Percentiles rank a stretch among this genome's conserved stretches.
Conservation (phyloP, 2,113 vertebrate genomes). For the Vimba vimba region DNA sequence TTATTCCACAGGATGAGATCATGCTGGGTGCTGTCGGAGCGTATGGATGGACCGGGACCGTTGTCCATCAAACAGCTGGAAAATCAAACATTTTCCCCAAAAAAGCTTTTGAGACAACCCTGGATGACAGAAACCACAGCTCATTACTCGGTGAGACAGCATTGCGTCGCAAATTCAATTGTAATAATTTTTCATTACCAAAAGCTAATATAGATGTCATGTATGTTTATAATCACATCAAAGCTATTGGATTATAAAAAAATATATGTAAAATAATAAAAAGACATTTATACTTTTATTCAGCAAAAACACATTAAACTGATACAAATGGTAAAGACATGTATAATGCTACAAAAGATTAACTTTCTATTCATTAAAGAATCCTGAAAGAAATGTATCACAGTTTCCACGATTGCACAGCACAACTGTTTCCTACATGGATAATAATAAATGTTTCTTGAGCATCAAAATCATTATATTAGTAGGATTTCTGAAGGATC, state of each 20-base stretch:
- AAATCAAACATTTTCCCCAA: constrained; percentile 74
- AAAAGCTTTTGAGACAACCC: constrained; percentile 78
- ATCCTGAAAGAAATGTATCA: neutral
- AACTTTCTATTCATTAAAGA: neutral
- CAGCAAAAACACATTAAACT: neutral
- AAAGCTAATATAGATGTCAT: neutral
- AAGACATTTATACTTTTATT: neutral
- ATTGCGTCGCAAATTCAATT: neutral
- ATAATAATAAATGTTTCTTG: neutral
- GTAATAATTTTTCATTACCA: neutral
- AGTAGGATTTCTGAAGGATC: neutral
- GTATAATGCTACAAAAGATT: neutral
- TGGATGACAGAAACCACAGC: constrained; percentile 84
- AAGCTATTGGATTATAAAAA: neutral
- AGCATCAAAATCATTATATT: neutral
- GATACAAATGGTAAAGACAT: neutral
- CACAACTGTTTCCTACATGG: neutral
- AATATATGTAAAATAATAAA: no score
- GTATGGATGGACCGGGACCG: constrained; percentile 85
- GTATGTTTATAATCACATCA: neutral
- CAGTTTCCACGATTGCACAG: neutral
- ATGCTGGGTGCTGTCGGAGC: constrained; percentile 76
- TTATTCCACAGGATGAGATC: constrained; percentile 39
- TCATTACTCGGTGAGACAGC: constrained; percentile 80
- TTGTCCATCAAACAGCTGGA: constrained; percentile 73